These are phyloP conservation scores for Steinernema feltiae DNA, from an alignment of 1,140 invertebrate genomes.

Conservation along the genomic window DNA sequence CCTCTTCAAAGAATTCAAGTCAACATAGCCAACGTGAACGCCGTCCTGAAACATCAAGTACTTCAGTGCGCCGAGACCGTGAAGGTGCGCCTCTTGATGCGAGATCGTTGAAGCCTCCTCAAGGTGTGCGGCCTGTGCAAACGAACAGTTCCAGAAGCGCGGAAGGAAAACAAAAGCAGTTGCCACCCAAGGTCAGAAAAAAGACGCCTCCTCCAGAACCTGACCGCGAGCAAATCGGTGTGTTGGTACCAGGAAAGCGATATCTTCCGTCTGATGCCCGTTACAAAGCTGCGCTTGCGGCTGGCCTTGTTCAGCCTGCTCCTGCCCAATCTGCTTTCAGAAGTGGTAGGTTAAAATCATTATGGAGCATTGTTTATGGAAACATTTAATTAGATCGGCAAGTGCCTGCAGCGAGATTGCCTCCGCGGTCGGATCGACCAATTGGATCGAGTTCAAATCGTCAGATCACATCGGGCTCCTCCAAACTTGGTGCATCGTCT, in stretches of 20 bases:
- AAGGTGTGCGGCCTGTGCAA: no score
- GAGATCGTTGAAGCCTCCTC: no score
- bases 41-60: no score
- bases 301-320: not conserved
- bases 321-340: not conserved
- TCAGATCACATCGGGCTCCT: not conserved
- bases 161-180: not conserved
- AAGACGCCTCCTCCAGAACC: not conserved
- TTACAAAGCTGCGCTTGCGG: not conserved
- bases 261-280: not conserved
- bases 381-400: not conserved
- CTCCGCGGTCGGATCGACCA: not conserved
- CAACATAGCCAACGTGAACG: no score
- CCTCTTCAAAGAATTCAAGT: no score
- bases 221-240: not conserved
- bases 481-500: not conserved
- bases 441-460: not conserved
- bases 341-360: not conserved
- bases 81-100: no score
- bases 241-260: not conserved
- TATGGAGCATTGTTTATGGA: not conserved
- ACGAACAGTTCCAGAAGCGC: not conserved
- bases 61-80: no score
- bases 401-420: not conserved
- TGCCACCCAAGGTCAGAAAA: not conserved